phyloP scores from a whole-genome alignment of 2,888 invertebrate species.

The Brenthis hecate region DNA sequence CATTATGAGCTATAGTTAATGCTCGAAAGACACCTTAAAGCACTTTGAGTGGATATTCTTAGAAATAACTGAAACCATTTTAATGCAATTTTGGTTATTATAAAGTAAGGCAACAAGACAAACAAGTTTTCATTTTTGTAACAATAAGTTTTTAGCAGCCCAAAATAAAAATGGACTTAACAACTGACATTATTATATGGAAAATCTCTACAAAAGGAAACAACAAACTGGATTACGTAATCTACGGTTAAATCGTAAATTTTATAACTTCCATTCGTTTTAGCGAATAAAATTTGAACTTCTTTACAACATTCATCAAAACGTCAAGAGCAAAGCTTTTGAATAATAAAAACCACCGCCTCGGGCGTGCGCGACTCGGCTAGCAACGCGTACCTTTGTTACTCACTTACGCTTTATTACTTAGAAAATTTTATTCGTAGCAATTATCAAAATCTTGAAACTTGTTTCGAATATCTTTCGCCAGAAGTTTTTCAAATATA shows the following conservation, averaged over 20 bases:
- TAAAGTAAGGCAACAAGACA: no score
- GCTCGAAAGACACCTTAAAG: no score
- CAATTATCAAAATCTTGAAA: conserved; percentile 30
- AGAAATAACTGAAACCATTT: no score
- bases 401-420: conserved; percentile 26
- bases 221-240: conserved; percentile 50
- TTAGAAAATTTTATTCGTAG: conserved; percentile 26
- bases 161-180: conserved; percentile 1
- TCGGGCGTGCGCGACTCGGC: conserved; percentile 36
- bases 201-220: conserved; percentile 44
- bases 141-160: background rate
- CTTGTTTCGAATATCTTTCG: conserved; percentile 9
- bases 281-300: conserved; percentile 70
- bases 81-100: no score
- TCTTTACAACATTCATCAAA: conserved; percentile 76
- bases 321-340: conserved; percentile 72
- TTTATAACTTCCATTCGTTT: conserved; percentile 61
- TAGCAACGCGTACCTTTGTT: conserved; percentile 35
- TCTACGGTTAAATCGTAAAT: conserved; percentile 58
- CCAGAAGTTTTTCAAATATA: background rate
- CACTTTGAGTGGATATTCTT: no score
- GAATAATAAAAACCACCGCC: conserved; percentile 69
- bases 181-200: conserved; percentile 17
- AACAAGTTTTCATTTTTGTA: background rate
- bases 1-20: no score